Evolutionary conservation across 2,113 vertebrate species (phyloP).

Genomic region (Megaleporinus macrocephalus): DNA sequence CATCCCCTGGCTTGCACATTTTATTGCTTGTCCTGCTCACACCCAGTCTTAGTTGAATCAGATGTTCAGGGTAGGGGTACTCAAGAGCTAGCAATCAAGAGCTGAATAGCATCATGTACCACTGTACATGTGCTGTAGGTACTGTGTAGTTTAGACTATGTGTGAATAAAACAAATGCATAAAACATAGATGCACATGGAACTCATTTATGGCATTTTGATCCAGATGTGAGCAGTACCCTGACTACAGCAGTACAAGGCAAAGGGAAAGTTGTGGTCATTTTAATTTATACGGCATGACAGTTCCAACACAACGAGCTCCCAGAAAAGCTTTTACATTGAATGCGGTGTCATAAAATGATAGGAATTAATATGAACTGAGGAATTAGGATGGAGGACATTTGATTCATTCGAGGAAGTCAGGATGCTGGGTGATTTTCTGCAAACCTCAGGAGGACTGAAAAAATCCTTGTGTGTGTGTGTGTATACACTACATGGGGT

Average conservation of each 20-base stretch:
- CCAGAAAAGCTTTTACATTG: background rate
- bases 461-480: slow-evolving; percentile 52
- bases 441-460: slow-evolving; percentile 53
- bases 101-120: too few relatives aligned
- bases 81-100: too few relatives aligned
- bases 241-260: background rate
- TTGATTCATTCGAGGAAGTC: slow-evolving; percentile 7
- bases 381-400: background rate
- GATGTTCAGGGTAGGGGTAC: too few relatives aligned
- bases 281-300: background rate
- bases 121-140: too few relatives aligned
- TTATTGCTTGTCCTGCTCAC: too few relatives aligned
- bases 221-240: too few relatives aligned
- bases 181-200: too few relatives aligned
- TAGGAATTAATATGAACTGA: background rate
- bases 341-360: background rate
- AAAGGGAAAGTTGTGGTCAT: background rate
- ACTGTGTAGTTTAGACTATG: too few relatives aligned
- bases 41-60: too few relatives aligned
- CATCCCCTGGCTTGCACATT: too few relatives aligned
- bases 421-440: slow-evolving; percentile 1
- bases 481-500: background rate
- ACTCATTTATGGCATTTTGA: too few relatives aligned
- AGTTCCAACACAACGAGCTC: background rate
- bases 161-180: too few relatives aligned